Percentiles rank a stretch among this genome's conserved stretches.
phyloP scores from a whole-genome alignment of 2,888 invertebrate genomes.

The Allacma fusca region DNA sequence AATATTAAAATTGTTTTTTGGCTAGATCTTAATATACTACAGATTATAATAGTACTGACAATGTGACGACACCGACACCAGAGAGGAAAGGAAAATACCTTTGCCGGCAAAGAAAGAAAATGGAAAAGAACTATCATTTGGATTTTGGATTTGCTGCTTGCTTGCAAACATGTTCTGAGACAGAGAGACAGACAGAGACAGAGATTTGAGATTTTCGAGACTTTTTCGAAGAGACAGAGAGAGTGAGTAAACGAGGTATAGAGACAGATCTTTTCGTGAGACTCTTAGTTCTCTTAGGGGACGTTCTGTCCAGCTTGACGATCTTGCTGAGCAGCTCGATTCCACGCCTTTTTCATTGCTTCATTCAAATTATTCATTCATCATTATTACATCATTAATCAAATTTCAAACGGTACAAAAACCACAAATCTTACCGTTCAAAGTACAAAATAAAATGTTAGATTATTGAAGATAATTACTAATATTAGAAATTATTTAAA shows the following conservation, averaged over 20 bases:
- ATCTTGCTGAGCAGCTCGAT: constrained; percentile 60
- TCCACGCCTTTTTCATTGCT: constrained; percentile 62
- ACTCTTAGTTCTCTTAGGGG: constrained; percentile 17
- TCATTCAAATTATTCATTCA: constrained; percentile 43
- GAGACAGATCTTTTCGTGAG: constrained; percentile 4
- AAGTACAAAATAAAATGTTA: background rate
- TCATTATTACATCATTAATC: constrained; percentile 6
- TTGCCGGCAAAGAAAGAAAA: constrained; percentile 57
- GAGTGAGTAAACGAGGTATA: background rate
- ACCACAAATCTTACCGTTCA: background rate
- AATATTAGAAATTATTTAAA: no score
- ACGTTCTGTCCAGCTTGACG: constrained; percentile 45
- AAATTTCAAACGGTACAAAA: background rate
- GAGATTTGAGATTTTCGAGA: background rate
- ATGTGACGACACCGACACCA: constrained; percentile 45
- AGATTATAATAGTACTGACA: background rate
- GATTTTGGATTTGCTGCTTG: constrained; percentile 42
- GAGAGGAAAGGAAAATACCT: constrained; percentile 52
- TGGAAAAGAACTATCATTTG: constrained; percentile 52
- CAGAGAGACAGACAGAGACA: constrained; percentile 16
- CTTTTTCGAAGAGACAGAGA: constrained; percentile 10
- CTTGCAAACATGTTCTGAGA: constrained; percentile 17
- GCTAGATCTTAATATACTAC: background rate
- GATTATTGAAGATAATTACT: no score
- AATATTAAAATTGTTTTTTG: no score